Evolutionary conservation across 2,113 vertebrate genomes (phyloP).

Genomic region (Elgaria multicarinata): DNA sequence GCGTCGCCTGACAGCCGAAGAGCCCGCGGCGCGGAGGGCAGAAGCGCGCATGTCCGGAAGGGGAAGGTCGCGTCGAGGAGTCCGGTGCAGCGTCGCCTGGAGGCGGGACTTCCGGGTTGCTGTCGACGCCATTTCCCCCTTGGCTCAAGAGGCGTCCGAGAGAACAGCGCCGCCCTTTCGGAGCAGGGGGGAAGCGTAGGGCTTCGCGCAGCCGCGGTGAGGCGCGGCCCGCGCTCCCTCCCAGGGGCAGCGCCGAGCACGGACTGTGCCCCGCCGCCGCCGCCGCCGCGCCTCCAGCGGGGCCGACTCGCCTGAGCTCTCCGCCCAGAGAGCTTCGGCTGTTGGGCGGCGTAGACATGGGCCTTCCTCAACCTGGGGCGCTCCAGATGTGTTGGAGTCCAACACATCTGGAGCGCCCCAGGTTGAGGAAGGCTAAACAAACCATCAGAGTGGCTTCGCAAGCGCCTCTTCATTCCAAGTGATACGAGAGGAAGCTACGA

Average conservation of each 20-base stretch:
- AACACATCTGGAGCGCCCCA: too few relatives aligned
- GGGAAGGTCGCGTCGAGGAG: not conserved
- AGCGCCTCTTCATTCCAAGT: not conserved
- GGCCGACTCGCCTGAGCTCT: too few relatives aligned
- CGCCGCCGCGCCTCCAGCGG: too few relatives aligned
- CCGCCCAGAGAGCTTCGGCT: too few relatives aligned
- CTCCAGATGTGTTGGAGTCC: too few relatives aligned
- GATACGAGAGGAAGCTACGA: not conserved
- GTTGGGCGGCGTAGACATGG: too few relatives aligned
- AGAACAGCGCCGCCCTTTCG: not conserved
- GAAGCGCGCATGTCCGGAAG: not conserved
- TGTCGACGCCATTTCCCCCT: not conserved
- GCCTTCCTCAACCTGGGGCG: too few relatives aligned
- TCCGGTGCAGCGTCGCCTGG: not conserved
- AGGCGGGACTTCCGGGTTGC: not conserved
- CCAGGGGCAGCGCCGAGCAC: too few relatives aligned
- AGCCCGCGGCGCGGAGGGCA: accelerated
- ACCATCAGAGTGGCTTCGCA: not conserved
- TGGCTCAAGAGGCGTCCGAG: not conserved
- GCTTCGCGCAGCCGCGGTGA: too few relatives aligned
- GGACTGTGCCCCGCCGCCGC: too few relatives aligned
- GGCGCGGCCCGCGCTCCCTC: too few relatives aligned
- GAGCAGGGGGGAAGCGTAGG: not conserved
- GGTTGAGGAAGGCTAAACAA: too few relatives aligned
- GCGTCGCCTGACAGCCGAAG: not conserved